Conservation (phyloP, 92 coral and sea anemone genomes). For the Heteractis magnifica region DNA sequence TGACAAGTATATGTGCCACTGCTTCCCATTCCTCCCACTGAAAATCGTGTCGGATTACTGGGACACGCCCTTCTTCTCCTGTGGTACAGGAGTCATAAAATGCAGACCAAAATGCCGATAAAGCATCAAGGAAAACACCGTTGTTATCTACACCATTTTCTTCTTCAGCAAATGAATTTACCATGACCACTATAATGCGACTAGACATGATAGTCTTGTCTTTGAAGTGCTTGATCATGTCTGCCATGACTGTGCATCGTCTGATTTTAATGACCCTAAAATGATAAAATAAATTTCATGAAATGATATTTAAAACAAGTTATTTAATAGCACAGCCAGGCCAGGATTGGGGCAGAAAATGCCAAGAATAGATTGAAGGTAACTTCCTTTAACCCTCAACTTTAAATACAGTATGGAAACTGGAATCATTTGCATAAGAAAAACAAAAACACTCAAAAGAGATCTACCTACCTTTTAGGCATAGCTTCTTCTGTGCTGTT, state of each 20-base stretch:
- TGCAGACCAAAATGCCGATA: slow-evolving; percentile 53
- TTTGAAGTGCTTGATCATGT: slow-evolving; percentile 11
- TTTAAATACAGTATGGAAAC: too few species aligned
- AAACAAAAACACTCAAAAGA: background rate
- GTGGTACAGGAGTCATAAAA: slow-evolving; percentile 53
- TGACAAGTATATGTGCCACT: too few species aligned
- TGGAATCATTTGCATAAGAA: background rate
- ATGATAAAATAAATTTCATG: slow-evolving; percentile 2
- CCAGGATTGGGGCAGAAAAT: background rate
- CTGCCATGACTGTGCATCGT: slow-evolving; percentile 13
- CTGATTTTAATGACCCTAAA: slow-evolving; percentile 13
- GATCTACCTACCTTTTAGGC: background rate
- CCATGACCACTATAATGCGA: slow-evolving; percentile 44
- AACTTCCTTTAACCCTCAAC: background rate
- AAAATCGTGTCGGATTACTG: slow-evolving; percentile 55
- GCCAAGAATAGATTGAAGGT: background rate
- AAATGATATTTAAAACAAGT: background rate
- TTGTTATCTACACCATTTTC: slow-evolving; percentile 54
- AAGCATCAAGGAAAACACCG: slow-evolving; percentile 63
- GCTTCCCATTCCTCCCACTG: slow-evolving; percentile 46
- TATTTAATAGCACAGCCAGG: background rate
- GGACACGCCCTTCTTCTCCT: slow-evolving; percentile 59
- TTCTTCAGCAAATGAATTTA: slow-evolving; percentile 55
- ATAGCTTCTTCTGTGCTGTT: background rate
- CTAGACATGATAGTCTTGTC: background rate